Evolutionary conservation across 2,888 invertebrate genomes (phyloP).

Genomic region (Scelioninae gen. 1): DNA sequence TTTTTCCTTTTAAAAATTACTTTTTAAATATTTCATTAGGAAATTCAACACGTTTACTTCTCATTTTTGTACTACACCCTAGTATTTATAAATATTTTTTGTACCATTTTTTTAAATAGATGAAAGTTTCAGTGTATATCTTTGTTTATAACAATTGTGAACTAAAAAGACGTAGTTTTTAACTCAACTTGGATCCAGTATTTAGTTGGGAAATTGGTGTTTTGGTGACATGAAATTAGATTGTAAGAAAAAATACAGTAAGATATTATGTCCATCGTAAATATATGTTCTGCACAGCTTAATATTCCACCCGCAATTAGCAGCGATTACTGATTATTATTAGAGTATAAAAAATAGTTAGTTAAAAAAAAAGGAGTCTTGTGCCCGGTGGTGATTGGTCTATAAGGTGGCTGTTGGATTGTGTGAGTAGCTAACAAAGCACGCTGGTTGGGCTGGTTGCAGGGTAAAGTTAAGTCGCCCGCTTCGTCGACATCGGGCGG

Average conservation of each 20-base stretch:
- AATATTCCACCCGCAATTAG: conserved; percentile 20
- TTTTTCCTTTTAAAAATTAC: too few species aligned
- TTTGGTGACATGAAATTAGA: background rate
- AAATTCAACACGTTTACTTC: too few species aligned
- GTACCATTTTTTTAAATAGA: background rate
- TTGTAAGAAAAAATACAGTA: conserved; percentile 16
- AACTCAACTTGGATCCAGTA: conserved; percentile 14
- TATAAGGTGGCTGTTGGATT: conserved; percentile 78
- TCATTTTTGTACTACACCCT: too few species aligned
- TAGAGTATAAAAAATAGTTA: conserved; percentile 5
- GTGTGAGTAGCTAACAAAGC: conserved; percentile 82
- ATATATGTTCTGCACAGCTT: conserved; percentile 34
- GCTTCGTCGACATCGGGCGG: conserved; percentile 84
- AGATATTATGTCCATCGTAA: background rate
- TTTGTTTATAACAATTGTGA: conserved; percentile 31
- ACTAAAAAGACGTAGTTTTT: conserved; percentile 32
- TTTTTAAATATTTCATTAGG: too few species aligned
- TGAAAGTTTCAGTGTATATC: conserved; percentile 28
- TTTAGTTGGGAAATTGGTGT: conserved; percentile 12
- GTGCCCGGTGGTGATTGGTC: conserved; percentile 53
- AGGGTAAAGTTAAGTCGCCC: conserved; percentile 85
- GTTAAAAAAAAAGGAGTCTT: conserved; percentile 31
- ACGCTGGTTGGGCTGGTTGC: conserved; percentile 84
- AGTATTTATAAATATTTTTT: too few species aligned
- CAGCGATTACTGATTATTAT: conserved; percentile 16